A percentile compares a stretch with the other conserved stretches of the same genome.
Evolutionary conservation across 2,797 vertebrate genomes (phyloP).

Genomic region (Pipistrellus pygmaeus): DNA sequence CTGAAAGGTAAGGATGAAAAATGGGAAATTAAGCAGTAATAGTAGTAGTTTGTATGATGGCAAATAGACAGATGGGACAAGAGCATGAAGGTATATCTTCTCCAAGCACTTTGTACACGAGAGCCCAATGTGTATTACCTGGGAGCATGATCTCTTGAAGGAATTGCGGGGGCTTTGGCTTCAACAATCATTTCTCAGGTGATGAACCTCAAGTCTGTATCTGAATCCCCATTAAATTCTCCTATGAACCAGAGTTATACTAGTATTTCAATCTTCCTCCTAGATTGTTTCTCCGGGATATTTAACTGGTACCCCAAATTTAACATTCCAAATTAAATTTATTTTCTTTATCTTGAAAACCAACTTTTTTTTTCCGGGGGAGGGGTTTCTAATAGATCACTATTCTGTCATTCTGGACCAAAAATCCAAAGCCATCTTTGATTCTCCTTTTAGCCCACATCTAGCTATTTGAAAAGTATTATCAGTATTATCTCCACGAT

Average conservation of each 20-base stretch:
- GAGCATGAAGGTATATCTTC: background rate
- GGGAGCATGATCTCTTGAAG: background rate
- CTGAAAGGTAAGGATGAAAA: slow-evolving; percentile 33
- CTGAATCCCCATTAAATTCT: background rate
- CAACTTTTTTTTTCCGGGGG: background rate
- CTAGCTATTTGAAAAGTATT: background rate
- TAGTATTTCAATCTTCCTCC: background rate
- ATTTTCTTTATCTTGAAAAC: slow-evolving; percentile 19
- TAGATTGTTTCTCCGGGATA: background rate
- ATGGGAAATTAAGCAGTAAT: background rate
- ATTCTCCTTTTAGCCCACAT: background rate
- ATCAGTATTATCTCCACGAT: background rate
- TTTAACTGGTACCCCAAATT: background rate
- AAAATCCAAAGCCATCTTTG: slow-evolving; percentile 29
- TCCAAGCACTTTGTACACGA: background rate
- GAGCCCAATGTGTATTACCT: background rate
- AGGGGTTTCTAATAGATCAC: background rate
- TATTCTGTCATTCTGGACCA: background rate
- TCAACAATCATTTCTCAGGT: background rate
- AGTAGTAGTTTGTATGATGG: background rate
- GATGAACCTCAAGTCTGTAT: background rate
- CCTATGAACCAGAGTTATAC: background rate
- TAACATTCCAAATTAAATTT: background rate
- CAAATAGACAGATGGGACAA: background rate
- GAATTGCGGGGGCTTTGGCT: background rate